phyloP scores from a whole-genome alignment of 2,888 invertebrate species.

The Epinotia bilunana region DNA sequence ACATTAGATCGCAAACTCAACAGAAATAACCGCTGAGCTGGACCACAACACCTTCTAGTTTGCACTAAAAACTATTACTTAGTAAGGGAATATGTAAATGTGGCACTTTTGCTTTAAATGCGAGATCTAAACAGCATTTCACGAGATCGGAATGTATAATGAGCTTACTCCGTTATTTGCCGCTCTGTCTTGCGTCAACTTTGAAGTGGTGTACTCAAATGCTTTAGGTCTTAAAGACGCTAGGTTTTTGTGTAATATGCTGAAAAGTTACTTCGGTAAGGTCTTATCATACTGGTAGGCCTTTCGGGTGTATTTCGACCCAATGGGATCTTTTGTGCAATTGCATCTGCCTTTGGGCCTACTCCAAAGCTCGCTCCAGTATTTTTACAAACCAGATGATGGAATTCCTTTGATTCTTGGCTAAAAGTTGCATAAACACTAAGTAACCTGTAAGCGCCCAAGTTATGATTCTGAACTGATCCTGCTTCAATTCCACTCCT shows the following conservation, averaged over 20 bases:
- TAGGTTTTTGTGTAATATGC: background rate
- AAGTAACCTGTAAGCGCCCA: too few relatives aligned
- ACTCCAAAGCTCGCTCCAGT: too few relatives aligned
- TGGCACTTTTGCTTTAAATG: constrained; percentile 28
- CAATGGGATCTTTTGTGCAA: too few relatives aligned
- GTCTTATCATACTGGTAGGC: too few relatives aligned
- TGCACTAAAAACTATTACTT: constrained; percentile 9
- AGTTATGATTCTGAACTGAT: too few relatives aligned
- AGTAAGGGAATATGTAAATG: constrained; percentile 28
- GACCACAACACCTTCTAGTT: constrained; percentile 4
- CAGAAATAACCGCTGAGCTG: constrained; percentile 19
- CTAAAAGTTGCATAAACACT: too few relatives aligned
- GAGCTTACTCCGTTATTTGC: constrained; percentile 70
- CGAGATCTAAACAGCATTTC: constrained; percentile 39
- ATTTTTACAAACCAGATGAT: too few relatives aligned
- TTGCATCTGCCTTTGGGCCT: too few relatives aligned
- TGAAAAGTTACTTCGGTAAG: too few relatives aligned
- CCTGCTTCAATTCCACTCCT: too few relatives aligned
- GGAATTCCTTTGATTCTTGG: too few relatives aligned
- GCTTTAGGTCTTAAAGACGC: background rate
- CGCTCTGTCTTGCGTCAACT: constrained; percentile 66
- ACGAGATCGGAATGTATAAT: constrained; percentile 56
- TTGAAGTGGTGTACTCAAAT: constrained; percentile 25
- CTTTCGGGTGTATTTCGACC: too few relatives aligned
- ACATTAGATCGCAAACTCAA: constrained; percentile 1